Evolutionary conservation across 2,113 vertebrate genomes (phyloP).

Genomic region (Accipiter virgatus): DNA sequence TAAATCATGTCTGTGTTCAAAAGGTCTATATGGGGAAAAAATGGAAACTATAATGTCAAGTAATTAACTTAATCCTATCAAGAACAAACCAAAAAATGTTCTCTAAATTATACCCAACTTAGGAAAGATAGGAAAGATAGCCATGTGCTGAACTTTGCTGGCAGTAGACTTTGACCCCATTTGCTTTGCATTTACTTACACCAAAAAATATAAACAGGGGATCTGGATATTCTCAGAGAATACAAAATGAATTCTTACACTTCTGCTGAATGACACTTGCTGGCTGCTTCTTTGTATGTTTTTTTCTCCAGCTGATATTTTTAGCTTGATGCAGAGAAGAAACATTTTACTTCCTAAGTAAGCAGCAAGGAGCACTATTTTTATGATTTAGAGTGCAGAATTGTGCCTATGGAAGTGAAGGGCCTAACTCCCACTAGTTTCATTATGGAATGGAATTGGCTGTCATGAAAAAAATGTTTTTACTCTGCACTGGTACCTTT

Average conservation of each 20-base stretch:
- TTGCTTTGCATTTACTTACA: neutral
- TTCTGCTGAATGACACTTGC: neutral
- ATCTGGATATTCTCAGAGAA: neutral
- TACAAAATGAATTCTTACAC: neutral
- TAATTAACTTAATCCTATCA: neutral
- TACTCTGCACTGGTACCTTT: neutral
- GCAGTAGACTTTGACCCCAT: neutral
- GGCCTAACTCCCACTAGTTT: neutral
- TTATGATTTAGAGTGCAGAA: neutral
- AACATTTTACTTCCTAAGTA: neutral
- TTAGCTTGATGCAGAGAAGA: neutral
- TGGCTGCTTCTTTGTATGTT: neutral
- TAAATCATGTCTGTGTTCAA: neutral
- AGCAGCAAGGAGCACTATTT: neutral
- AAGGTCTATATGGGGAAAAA: neutral
- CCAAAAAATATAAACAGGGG: neutral
- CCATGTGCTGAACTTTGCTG: neutral
- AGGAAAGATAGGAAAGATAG: neutral
- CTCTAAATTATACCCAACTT: neutral
- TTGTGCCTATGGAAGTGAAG: neutral
- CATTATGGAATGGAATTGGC: neutral
- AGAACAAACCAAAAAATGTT: neutral
- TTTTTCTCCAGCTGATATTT: neutral
- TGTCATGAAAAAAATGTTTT: neutral
- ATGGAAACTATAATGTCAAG: neutral